Base-by-base conservation (phyloP, 2,113 vertebrate genomes). In the Campylorhamphus procurvoides region DNA sequence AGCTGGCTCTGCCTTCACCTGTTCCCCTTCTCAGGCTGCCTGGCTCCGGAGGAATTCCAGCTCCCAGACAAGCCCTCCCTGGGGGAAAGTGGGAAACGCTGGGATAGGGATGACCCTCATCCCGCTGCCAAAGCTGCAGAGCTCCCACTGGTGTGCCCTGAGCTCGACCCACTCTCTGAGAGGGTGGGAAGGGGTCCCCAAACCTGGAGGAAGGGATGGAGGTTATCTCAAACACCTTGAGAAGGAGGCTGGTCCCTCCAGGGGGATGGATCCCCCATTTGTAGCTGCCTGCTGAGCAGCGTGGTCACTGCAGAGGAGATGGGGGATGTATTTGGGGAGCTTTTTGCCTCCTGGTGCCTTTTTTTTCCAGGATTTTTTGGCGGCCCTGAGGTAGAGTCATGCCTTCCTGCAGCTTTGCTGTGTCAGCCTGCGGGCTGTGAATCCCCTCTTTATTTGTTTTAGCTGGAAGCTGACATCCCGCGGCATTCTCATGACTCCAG, bases 401-500 rank as follows among this genome's bases (percentile, higher is more conserved):
- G 6, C 23, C 67, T 79, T 47, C 67, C 35, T 4, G 29, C 53
- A 19, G 46, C 87, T 44, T 16, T 6, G 17, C 59, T 4, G 67
- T 0, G 49, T 29, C 25, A 16, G 58, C 71, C 89, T 0, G 6
- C 14, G 83, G 79, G 86, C n/a, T 25, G 40, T 6, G 79, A 95
- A 90, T 53, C 93, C 62, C 76, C 53, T 76, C 94, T 91, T 92
- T 96, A 90, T 96, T 96, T 96, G 17, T 92, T 73, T 88, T 90
- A 96, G 94, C 94, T 96, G 93, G 91, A 90, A 83, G 96, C 68
- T 90, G 86, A 94, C 93, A 90, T 96, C 84, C 89, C 2, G 7
- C 89, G 18, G 46, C 12, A 96, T 96, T 96, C 94, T 96, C 94
- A 96, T 96, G 96, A 94, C 96, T 94, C 87, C 94, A 12, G 89